phyloP scores from a whole-genome alignment of 2,797 vertebrate genomes.

The Prionace glauca region DNA sequence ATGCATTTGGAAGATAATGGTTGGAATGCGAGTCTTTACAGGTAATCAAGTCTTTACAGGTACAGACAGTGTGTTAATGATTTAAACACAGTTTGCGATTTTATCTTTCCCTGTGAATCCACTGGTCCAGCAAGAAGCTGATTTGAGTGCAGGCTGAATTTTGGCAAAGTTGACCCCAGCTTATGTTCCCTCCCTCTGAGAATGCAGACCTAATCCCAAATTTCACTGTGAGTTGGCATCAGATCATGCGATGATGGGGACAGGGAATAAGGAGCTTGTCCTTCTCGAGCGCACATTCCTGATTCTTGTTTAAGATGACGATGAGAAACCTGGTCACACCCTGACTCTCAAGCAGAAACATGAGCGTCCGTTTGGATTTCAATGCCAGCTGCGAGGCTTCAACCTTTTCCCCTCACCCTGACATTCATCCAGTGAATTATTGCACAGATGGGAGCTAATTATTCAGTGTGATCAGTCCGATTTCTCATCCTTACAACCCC shows the following conservation, averaged over 20 bases:
- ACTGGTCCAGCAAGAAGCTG: background rate
- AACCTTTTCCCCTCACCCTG: background rate
- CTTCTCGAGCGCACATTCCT: background rate
- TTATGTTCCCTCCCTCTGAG: background rate
- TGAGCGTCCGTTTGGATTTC: background rate
- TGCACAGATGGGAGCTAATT: slow-evolving; percentile 26
- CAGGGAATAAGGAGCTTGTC: background rate
- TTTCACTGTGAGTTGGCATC: too few relatives aligned
- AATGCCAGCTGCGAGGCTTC: background rate
- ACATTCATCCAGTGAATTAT: background rate
- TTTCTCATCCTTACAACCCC: background rate
- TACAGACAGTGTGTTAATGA: too few relatives aligned
- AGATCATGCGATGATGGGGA: background rate
- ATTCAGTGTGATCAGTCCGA: background rate
- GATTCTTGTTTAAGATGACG: background rate
- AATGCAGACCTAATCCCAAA: background rate
- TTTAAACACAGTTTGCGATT: background rate
- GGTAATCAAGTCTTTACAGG: too few relatives aligned
- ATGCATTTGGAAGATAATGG: too few relatives aligned
- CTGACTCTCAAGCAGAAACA: background rate
- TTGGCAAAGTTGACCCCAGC: background rate
- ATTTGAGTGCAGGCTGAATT: background rate
- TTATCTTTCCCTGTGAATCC: background rate
- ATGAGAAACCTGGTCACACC: background rate
- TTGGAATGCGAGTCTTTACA: too few relatives aligned